Percentiles rank a stretch among this genome's conserved stretches.
phyloP scores from a whole-genome alignment of 2,888 invertebrate species.

The Ennomos quercinarius region DNA sequence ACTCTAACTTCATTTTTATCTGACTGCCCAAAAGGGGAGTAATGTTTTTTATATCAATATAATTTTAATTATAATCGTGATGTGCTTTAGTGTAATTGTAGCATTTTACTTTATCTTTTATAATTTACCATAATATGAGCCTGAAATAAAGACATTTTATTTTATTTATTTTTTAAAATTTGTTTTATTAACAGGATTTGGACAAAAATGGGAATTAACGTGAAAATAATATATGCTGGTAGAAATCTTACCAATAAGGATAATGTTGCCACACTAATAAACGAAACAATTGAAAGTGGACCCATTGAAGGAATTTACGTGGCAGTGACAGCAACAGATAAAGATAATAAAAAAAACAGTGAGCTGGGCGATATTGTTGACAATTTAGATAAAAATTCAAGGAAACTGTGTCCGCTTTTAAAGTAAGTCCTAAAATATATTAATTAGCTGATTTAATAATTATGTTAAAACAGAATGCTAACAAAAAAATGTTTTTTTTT shows the following conservation, averaged over 20 bases:
- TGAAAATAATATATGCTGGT: conserved; percentile 3
- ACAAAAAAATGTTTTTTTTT: conserved; percentile 14
- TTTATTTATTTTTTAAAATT: no score
- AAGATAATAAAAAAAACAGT: neutral
- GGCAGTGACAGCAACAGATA: neutral
- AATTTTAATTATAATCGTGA: no score
- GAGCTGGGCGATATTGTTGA: conserved; percentile 1
- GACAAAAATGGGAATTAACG: conserved; percentile 11
- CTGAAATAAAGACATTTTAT: no score
- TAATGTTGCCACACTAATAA: neutral
- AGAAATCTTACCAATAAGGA: neutral
- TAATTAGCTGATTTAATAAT: neutral
- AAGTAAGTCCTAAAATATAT: conserved; percentile 21
- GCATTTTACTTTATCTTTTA: neutral
- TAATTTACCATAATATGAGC: no score
- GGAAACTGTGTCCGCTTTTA: conserved; percentile 2
- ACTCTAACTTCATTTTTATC: neutral
- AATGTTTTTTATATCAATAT: no score
- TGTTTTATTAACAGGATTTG: conserved; percentile 21
- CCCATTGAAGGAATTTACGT: conserved; percentile 24
- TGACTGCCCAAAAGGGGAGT: no score
- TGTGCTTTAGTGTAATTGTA: no score
- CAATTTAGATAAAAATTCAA: conserved; percentile 8
- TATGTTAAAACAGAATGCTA: no score
- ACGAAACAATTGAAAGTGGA: neutral